These are phyloP conservation scores for Agrotis puta DNA, from an alignment of 2,888 invertebrate species.

Conservation along the genomic window DNA sequence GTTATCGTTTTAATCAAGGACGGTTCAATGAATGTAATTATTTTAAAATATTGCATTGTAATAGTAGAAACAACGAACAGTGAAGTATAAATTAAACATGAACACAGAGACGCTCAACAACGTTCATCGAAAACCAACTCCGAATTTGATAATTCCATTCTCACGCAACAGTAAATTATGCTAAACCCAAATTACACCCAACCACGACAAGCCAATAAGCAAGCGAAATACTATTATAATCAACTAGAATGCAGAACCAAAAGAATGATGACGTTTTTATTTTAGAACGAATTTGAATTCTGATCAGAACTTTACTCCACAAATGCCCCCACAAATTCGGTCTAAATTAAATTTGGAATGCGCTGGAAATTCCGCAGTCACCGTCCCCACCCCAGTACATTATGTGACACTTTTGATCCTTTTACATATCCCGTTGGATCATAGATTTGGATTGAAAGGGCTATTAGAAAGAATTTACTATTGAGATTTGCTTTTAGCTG, in stretches of 20 bases:
- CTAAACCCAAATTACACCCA: not conserved
- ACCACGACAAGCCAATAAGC: not conserved
- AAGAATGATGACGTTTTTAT: slow-evolving; percentile 53
- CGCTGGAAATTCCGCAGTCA: slow-evolving; percentile 52
- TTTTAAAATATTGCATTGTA: not conserved
- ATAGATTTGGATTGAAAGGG: slow-evolving; percentile 56
- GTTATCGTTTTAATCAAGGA: not conserved
- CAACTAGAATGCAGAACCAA: slow-evolving; percentile 33
- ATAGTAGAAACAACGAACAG: not conserved
- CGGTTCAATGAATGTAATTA: not conserved
- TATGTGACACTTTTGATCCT: slow-evolving; percentile 60
- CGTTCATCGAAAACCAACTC: not conserved
- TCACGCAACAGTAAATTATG: not conserved
- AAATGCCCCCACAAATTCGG: slow-evolving; percentile 61
- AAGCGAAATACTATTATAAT: not conserved
- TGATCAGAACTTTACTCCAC: slow-evolving; percentile 60
- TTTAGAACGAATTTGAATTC: slow-evolving; percentile 53
- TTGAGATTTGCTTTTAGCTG: not conserved
- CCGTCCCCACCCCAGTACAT: slow-evolving; percentile 50
- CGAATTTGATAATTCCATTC: slow-evolving; percentile 1
- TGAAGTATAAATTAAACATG: not conserved
- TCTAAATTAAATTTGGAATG: slow-evolving; percentile 66
- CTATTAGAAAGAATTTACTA: slow-evolving; percentile 26
- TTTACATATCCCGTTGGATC: slow-evolving; percentile 44
- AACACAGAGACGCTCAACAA: not conserved